phyloP scores from a whole-genome alignment of 2,113 vertebrate genomes.

The Astur gentilis region DNA sequence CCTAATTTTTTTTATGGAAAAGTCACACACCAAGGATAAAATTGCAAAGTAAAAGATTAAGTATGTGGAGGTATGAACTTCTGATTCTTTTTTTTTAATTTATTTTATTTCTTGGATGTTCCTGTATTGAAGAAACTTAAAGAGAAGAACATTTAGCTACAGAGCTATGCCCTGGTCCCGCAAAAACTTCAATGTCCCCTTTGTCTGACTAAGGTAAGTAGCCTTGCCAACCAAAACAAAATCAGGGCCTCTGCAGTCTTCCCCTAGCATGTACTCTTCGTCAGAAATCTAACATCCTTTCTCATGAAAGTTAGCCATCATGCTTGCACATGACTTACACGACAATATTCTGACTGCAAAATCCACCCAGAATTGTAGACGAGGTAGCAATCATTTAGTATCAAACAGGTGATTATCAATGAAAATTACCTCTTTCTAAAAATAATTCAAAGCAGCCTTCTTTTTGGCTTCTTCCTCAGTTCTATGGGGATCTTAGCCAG shows the following conservation, averaged over 20 bases:
- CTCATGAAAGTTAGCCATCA: neutral
- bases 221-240: neutral
- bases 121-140: neutral
- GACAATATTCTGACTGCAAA: neutral
- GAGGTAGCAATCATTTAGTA: neutral
- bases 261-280: too few relatives aligned
- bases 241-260: neutral
- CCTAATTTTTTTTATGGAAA: neutral
- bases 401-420: neutral
- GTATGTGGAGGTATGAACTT: neutral
- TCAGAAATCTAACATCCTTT: neutral
- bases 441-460: neutral
- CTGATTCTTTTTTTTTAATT: neutral
- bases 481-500: neutral
- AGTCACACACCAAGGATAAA: neutral
- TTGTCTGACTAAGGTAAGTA: neutral
- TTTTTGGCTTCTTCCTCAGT: neutral
- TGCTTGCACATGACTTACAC: neutral
- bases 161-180: neutral
- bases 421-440: neutral
- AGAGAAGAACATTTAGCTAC: neutral
- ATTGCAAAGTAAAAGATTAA: neutral
- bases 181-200: neutral
- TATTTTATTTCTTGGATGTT: neutral
- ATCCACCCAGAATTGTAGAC: neutral